These are phyloP conservation scores for Xylocopa sonorina DNA, from an alignment of 1,140 invertebrate genomes.

Conservation along the genomic window DNA sequence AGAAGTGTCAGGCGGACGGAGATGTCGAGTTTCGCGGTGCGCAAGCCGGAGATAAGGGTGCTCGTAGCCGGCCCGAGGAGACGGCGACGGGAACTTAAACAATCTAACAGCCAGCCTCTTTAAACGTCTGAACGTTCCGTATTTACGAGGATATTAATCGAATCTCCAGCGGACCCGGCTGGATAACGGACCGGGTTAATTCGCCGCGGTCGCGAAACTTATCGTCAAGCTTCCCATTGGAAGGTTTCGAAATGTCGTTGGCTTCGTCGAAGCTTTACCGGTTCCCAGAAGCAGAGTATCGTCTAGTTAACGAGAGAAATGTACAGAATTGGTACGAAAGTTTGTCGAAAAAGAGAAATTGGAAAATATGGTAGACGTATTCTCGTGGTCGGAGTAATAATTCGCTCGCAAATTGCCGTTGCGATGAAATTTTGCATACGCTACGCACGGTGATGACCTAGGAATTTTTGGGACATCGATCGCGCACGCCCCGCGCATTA, in stretches of 20 bases:
- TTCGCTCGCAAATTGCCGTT: background rate
- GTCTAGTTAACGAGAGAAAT: too few species aligned
- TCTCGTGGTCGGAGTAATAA: too few species aligned
- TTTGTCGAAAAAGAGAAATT: too few species aligned
- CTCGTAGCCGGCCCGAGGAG: background rate
- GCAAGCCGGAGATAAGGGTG: slow-evolving; percentile 24
- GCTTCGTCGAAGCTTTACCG: too few species aligned
- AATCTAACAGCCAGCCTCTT: slow-evolving; percentile 11
- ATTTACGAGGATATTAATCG: slow-evolving; percentile 42
- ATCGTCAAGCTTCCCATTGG: background rate
- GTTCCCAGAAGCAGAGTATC: too few species aligned
- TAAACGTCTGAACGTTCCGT: slow-evolving; percentile 10
- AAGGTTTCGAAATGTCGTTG: too few species aligned
- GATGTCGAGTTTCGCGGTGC: slow-evolving; percentile 6
- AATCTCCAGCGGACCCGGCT: background rate
- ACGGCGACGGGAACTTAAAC: slow-evolving; percentile 24
- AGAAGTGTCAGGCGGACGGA: slow-evolving; percentile 16
- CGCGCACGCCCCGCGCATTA: background rate
- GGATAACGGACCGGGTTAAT: background rate
- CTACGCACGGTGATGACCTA: background rate
- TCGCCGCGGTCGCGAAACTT: background rate
- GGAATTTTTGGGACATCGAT: background rate
- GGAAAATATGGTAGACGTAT: too few species aligned
- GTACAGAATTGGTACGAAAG: too few species aligned
- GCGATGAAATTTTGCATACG: background rate